These are phyloP conservation scores for Pteruthius melanotis DNA, from an alignment of 2,113 vertebrate genomes.

Conservation along the genomic window DNA sequence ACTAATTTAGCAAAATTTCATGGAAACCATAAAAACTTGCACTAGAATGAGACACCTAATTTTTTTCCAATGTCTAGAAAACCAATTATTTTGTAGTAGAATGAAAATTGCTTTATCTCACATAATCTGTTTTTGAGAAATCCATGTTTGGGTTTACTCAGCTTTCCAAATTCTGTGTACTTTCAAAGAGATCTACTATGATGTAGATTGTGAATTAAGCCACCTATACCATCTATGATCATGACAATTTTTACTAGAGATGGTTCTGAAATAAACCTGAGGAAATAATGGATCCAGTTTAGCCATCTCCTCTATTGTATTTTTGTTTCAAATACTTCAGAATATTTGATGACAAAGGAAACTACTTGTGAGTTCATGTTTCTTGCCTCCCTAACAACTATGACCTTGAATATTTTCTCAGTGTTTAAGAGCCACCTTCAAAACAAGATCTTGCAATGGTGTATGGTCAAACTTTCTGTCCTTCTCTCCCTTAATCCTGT, in stretches of 20 bases:
- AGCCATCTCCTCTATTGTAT: neutral
- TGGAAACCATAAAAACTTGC: neutral
- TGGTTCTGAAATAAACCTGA: neutral
- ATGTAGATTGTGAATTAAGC: neutral
- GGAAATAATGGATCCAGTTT: neutral
- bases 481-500: neutral
- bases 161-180: neutral
- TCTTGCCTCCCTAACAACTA: neutral
- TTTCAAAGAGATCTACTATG: neutral
- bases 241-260: neutral
- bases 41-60: neutral
- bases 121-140: neutral
- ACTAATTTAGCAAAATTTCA: neutral
- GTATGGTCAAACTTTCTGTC: neutral
- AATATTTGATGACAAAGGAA: neutral
- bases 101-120: neutral
- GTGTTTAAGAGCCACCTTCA: neutral
- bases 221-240: neutral
- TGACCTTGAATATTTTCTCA: neutral
- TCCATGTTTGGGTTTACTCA: neutral
- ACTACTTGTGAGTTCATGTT: neutral
- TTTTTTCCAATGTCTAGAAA: neutral
- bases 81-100: neutral
- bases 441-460: neutral
- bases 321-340: neutral